phyloP scores from a whole-genome alignment of 2,888 invertebrate genomes.

The Acleris emargana region DNA sequence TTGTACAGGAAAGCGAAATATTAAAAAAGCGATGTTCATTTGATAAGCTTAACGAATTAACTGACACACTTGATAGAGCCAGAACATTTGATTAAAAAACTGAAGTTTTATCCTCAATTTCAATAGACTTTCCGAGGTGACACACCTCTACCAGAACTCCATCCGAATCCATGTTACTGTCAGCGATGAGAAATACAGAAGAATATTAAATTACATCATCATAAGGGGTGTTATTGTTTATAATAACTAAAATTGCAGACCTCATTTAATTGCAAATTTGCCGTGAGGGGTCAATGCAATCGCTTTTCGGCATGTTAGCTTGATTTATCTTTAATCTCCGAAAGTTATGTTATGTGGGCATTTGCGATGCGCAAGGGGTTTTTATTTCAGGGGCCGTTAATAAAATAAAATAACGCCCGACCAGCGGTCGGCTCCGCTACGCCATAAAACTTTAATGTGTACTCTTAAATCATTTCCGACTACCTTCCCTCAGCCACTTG shows the following conservation, averaged over 20 bases:
- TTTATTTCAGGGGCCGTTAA: constrained; percentile 36
- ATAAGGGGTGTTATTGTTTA: constrained; percentile 1
- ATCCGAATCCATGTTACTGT: too few relatives aligned
- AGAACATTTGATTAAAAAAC: neutral
- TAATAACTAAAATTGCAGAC: constrained; percentile 8
- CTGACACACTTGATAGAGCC: constrained; percentile 23
- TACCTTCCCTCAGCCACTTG: constrained; percentile 43
- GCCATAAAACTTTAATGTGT: constrained; percentile 54
- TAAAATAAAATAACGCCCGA: constrained; percentile 40
- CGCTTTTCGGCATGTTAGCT: constrained; percentile 24
- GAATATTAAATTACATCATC: neutral
- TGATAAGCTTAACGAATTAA: constrained; percentile 22
- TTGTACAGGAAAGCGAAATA: constrained; percentile 36
- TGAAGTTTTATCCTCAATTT: too few relatives aligned
- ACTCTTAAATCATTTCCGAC: constrained; percentile 51
- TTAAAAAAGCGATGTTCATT: constrained; percentile 29
- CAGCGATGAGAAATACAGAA: too few relatives aligned
- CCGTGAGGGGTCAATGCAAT: constrained; percentile 17
- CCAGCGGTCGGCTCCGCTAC: constrained; percentile 38
- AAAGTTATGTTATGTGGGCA: constrained; percentile 36
- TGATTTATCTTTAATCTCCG: constrained; percentile 36
- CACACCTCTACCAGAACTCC: too few relatives aligned
- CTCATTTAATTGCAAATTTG: constrained; percentile 33
- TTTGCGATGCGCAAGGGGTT: constrained; percentile 37
- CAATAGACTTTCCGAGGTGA: too few relatives aligned